phyloP scores from a whole-genome alignment of 2,888 invertebrate species.

The Ctena decussata region DNA sequence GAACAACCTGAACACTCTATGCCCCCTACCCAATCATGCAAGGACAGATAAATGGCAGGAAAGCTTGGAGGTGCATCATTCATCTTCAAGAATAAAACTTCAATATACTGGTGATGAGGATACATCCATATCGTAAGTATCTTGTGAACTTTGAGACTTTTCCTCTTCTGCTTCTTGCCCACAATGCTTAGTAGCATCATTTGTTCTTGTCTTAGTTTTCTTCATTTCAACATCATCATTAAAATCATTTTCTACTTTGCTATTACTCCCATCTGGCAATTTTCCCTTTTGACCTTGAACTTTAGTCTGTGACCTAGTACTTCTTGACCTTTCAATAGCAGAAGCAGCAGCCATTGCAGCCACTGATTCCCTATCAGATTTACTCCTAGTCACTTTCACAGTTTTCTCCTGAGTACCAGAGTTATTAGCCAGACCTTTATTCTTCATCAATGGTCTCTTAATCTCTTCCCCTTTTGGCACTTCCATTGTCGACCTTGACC shows the following conservation, averaged over 20 bases:
- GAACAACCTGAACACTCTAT: no score
- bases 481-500: slow-evolving; percentile 22
- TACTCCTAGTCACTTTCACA: neutral
- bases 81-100: neutral
- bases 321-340: slow-evolving; percentile 3
- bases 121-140: slow-evolving; percentile 55
- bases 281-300: slow-evolving; percentile 2
- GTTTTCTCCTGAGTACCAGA: neutral
- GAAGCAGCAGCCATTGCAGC: neutral
- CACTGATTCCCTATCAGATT: slow-evolving; percentile 5
- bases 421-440: neutral
- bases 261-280: neutral
- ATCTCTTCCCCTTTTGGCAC: slow-evolving; percentile 4
- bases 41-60: no score
- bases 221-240: neutral
- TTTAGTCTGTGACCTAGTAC: slow-evolving; percentile 14
- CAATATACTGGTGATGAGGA: slow-evolving; percentile 58
- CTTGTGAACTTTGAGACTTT: slow-evolving; percentile 35
- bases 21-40: no score
- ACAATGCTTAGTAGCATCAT: neutral
- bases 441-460: neutral
- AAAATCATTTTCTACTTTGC: neutral
- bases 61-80: no score
- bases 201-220: neutral
- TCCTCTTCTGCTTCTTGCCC: slow-evolving; percentile 7